phyloP scores from a whole-genome alignment of 2,113 vertebrate genomes.

The Brachirus orientalis region DNA sequence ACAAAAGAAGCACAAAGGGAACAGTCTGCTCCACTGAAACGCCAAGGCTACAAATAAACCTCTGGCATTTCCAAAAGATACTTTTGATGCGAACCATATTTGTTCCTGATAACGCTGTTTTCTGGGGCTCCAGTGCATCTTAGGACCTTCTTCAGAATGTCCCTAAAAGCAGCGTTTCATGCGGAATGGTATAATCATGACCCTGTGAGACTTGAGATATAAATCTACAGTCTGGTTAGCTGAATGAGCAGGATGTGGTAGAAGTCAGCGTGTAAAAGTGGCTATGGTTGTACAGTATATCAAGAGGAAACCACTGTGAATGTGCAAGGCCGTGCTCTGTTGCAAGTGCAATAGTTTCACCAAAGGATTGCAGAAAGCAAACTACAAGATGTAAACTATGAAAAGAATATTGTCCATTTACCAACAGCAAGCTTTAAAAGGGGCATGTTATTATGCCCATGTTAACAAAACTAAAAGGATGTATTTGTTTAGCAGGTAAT shows the following conservation, averaged over 20 bases:
- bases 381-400: too few relatives aligned
- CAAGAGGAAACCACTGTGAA: conserved; percentile 51
- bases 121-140: conserved; percentile 20
- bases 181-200: conserved; percentile 59
- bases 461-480: too few relatives aligned
- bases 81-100: conserved; percentile 18
- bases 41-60: conserved; percentile 32
- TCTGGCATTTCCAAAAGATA: conserved; percentile 35
- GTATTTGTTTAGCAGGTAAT: too few relatives aligned
- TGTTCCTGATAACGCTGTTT: conserved; percentile 38
- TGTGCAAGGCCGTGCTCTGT: conserved; percentile 24
- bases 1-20: conserved; percentile 34
- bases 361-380: neutral
- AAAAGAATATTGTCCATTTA: too few relatives aligned
- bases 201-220: conserved; percentile 46
- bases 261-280: conserved; percentile 18
- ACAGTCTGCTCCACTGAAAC: conserved; percentile 17
- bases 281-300: conserved; percentile 17
- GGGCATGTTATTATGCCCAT: too few relatives aligned
- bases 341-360: neutral
- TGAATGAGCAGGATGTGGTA: conserved; percentile 65
- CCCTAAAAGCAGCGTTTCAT: conserved; percentile 26
- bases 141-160: conserved; percentile 23
- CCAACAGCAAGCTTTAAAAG: too few relatives aligned
- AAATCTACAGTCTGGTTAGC: conserved; percentile 55